Percentiles rank a stretch among this genome's conserved stretches.
Evolutionary conservation across 2,888 invertebrate genomes (phyloP).

Genomic region (Oxycera nigricornis): DNA sequence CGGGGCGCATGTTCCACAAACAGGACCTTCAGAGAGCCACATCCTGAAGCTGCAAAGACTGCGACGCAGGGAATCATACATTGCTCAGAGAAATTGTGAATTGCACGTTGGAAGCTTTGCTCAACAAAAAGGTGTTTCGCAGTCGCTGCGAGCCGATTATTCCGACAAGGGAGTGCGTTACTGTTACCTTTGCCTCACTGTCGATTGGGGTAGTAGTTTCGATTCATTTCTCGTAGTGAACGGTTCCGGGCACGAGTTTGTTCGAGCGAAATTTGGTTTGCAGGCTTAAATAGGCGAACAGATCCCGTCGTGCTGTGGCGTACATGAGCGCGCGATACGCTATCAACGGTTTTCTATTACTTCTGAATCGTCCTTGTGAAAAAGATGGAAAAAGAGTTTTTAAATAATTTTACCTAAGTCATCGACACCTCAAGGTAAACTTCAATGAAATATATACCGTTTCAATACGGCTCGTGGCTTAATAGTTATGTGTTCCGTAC

Average conservation of each 20-base stretch:
- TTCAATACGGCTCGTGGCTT: too few species aligned
- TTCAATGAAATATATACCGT: too few species aligned
- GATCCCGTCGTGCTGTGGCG: too few species aligned
- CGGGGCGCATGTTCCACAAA: slow-evolving; percentile 46
- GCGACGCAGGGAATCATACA: not conserved
- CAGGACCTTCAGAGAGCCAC: not conserved
- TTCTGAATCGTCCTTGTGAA: too few species aligned
- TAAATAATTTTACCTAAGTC: too few species aligned
- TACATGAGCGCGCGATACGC: too few species aligned
- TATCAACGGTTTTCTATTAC: too few species aligned
- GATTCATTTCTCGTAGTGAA: slow-evolving; percentile 39
- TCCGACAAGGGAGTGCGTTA: slow-evolving; percentile 3
- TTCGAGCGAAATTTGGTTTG: slow-evolving; percentile 1
- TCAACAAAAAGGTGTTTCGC: slow-evolving; percentile 1
- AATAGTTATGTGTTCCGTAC: too few species aligned
- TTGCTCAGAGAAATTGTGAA: slow-evolving; percentile 14
- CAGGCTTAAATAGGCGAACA: not conserved
- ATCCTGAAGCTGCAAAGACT: not conserved
- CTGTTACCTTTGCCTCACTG: slow-evolving; percentile 23
- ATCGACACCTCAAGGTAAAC: too few species aligned
- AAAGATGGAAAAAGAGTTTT: too few species aligned
- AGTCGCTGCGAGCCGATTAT: not conserved
- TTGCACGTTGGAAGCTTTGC: slow-evolving; percentile 28
- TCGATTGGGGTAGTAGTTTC: slow-evolving; percentile 43
- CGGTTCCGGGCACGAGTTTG: slow-evolving; percentile 23